These are phyloP conservation scores for Cabera pusaria DNA, from an alignment of 2,888 invertebrate genomes.

Conservation along the genomic window DNA sequence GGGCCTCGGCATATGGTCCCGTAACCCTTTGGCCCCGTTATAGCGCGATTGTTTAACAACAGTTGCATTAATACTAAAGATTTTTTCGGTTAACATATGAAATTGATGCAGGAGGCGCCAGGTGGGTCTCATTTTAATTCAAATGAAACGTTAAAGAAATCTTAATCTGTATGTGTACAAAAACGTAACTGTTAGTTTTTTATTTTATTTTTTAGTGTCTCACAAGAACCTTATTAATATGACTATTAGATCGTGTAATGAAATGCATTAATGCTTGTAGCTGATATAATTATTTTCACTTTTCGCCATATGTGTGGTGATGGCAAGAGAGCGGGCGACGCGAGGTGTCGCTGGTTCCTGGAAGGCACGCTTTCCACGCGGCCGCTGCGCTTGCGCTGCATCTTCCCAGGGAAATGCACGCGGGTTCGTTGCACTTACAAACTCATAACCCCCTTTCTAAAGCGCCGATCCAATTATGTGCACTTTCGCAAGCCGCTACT, in stretches of 20 bases:
- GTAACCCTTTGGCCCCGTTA: conserved; percentile 83
- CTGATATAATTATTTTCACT: conserved; percentile 61
- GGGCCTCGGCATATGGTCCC: conserved; percentile 66
- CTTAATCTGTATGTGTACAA: conserved; percentile 23
- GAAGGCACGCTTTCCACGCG: conserved; percentile 75
- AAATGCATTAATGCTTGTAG: conserved; percentile 3
- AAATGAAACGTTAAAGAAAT: conserved; percentile 28
- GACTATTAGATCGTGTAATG: not conserved
- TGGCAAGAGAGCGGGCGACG: conserved; percentile 48
- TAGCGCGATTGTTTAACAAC: conserved; percentile 60
- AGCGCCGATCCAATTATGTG: conserved; percentile 83
- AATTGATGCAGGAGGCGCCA: conserved; percentile 54
- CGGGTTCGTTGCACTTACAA: conserved; percentile 82
- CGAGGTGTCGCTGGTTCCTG: conserved; percentile 62
- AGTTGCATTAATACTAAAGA: conserved; percentile 68
- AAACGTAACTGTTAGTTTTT: conserved; percentile 24
- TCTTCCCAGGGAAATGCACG: conserved; percentile 79
- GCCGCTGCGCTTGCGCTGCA: conserved; percentile 54
- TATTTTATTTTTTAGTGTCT: too few species aligned
- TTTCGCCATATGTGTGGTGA: conserved; percentile 59
- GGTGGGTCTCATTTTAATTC: conserved; percentile 53
- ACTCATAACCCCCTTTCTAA: conserved; percentile 84
- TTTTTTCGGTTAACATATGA: conserved; percentile 46
- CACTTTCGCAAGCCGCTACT: conserved; percentile 83
- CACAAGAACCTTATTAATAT: not conserved